phyloP scores from a whole-genome alignment of 2,888 invertebrate species.

The Frankliniella fusca region DNA sequence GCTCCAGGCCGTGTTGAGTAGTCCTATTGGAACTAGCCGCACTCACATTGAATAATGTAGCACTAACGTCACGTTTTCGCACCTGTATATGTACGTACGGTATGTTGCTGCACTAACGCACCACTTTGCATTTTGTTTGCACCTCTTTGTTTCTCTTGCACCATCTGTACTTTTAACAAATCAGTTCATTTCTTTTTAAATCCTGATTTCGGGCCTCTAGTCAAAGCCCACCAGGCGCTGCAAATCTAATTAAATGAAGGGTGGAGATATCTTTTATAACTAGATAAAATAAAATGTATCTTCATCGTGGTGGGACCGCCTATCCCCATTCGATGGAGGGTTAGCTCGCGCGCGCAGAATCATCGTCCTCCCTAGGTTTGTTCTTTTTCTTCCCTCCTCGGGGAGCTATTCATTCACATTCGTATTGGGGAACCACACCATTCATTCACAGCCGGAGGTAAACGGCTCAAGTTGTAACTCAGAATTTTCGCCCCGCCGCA shows the following conservation, averaged over 20 bases:
- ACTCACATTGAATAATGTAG: neutral
- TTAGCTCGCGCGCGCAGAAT: too few relatives aligned
- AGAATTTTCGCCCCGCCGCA: neutral
- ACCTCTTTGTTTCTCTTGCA: neutral
- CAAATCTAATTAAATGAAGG: too few relatives aligned
- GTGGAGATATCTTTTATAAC: neutral
- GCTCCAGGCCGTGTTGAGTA: neutral
- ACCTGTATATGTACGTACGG: neutral
- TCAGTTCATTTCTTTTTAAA: neutral
- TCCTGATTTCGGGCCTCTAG: neutral
- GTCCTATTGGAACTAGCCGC: neutral
- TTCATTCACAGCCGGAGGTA: neutral
- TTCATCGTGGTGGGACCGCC: too few relatives aligned
- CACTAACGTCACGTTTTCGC: neutral
- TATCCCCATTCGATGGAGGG: too few relatives aligned
- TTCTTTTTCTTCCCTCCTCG: neutral
- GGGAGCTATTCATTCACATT: conserved; percentile 15
- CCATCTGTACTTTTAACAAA: neutral
- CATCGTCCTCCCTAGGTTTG: too few relatives aligned
- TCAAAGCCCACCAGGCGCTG: neutral
- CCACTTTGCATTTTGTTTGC: neutral
- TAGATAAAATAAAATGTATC: too few relatives aligned
- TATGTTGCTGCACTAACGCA: neutral
- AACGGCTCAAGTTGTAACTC: conserved; percentile 3
- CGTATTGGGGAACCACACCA: neutral